A percentile compares a stretch with the other conserved stretches of the same genome.
These are phyloP conservation scores for Serinus canaria DNA, from an alignment of 2,113 vertebrate species.

Conservation along the genomic window DNA sequence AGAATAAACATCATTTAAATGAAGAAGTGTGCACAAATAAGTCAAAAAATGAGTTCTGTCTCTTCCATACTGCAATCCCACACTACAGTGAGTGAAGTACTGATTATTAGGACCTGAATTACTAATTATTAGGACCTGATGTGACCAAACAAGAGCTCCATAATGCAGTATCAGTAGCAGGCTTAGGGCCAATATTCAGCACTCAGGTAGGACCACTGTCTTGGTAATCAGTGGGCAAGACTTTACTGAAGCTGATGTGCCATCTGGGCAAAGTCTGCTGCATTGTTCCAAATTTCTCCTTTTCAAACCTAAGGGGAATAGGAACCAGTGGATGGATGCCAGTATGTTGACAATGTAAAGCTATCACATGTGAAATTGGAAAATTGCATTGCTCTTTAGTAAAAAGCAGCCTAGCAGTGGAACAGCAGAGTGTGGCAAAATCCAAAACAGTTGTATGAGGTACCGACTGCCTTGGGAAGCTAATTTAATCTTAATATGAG, in stretches of 20 bases:
- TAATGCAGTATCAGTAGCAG: neutral
- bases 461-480: neutral
- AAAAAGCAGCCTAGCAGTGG: neutral
- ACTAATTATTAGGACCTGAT: neutral
- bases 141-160: neutral
- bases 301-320: neutral
- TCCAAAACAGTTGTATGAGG: neutral
- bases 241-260: neutral
- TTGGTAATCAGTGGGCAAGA: neutral
- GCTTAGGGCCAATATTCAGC: neutral
- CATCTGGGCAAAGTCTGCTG: neutral
- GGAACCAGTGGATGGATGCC: neutral
- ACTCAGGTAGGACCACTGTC: fast-evolving
- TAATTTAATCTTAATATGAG: slow-evolving; percentile 49
- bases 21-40: neutral
- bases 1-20: neutral
- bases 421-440: neutral
- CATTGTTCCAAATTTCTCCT: neutral
- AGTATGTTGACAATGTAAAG: neutral
- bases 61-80: neutral
- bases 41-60: neutral
- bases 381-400: neutral
- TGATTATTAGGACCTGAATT: neutral
- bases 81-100: fast-evolving
- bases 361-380: neutral